Evolutionary conservation across 30 jellyfish, hydroid and myxozoan genomes (phyloP).

Genomic region (Morbakka virulenta): DNA sequence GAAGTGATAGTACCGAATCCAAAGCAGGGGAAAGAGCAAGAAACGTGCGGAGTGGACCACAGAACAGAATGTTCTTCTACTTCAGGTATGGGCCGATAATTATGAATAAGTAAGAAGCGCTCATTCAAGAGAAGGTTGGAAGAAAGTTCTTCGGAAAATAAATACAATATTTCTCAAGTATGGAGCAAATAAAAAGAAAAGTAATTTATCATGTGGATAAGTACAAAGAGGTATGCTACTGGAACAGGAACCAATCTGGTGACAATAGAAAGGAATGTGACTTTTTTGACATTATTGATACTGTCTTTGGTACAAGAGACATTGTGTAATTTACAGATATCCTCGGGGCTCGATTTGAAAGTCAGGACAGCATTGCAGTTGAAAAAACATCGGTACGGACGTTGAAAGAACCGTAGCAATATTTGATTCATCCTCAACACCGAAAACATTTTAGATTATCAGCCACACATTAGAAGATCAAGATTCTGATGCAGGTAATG

Average conservation of each 20-base stretch:
- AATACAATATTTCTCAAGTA: no score
- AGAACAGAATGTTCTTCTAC: constrained; percentile 13
- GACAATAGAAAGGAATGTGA: constrained; percentile 15
- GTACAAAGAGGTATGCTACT: constrained; percentile 22
- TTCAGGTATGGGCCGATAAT: constrained; percentile 21
- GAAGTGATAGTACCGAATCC: no score
- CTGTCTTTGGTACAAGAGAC: constrained; percentile 5
- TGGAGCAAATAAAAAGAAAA: constrained; percentile 18
- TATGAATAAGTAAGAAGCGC: constrained; percentile 19
- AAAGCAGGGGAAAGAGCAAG: no score
- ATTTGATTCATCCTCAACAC: no score
- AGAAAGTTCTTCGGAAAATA: no score
- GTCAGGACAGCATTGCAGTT: no score
- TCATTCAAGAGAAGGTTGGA: constrained; percentile 22
- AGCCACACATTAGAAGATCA: no score
- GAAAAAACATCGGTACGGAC: no score
- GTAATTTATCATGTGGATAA: constrained; percentile 9
- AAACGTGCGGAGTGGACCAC: constrained; percentile 26
- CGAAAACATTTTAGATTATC: no score
- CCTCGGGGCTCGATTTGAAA: constrained; percentile 31
- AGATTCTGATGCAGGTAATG: no score
- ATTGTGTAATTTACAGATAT: constrained; percentile 6
- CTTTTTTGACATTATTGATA: not conserved
- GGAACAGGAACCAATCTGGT: constrained; percentile 34
- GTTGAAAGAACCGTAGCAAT: no score